These are phyloP conservation scores for Bucorvus abyssinicus DNA, from an alignment of 2,797 vertebrate species.

Conservation along the genomic window DNA sequence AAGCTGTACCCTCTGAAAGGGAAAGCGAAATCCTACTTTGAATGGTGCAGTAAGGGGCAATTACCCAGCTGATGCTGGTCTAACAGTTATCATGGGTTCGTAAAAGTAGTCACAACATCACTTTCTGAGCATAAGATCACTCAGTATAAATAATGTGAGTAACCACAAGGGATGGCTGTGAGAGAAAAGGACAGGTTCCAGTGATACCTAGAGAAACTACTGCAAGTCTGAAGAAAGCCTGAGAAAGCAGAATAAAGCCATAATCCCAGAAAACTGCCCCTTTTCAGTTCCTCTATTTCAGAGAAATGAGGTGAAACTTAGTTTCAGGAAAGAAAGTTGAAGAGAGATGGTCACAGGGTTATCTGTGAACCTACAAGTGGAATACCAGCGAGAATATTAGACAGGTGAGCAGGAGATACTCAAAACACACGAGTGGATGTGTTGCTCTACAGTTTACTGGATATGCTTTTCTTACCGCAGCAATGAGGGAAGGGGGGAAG, in stretches of 20 bases:
- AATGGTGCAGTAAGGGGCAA: not conserved
- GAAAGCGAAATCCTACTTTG: not conserved
- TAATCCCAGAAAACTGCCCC: not conserved
- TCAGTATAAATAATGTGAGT: not conserved
- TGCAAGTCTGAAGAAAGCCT: not conserved
- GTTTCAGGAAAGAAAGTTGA: not conserved
- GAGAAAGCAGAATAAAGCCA: not conserved
- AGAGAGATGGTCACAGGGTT: not conserved
- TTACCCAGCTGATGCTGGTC: not conserved
- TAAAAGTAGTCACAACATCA: not conserved
- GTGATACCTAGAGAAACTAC: not conserved
- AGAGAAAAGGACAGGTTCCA: not conserved
- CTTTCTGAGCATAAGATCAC: not conserved
- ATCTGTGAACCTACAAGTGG: not conserved
- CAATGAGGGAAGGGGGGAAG: not conserved
- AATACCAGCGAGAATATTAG: not conserved
- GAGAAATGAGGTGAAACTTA: not conserved
- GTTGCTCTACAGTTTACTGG: not conserved
- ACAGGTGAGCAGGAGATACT: not conserved
- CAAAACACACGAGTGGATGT: not conserved
- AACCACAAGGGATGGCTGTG: not conserved
- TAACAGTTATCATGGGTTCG: not conserved
- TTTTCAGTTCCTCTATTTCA: not conserved
- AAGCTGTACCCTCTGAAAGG: not conserved
- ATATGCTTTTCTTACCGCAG: not conserved